phyloP scores from a whole-genome alignment of 1,140 invertebrate genomes.

The Argopecten irradians region DNA sequence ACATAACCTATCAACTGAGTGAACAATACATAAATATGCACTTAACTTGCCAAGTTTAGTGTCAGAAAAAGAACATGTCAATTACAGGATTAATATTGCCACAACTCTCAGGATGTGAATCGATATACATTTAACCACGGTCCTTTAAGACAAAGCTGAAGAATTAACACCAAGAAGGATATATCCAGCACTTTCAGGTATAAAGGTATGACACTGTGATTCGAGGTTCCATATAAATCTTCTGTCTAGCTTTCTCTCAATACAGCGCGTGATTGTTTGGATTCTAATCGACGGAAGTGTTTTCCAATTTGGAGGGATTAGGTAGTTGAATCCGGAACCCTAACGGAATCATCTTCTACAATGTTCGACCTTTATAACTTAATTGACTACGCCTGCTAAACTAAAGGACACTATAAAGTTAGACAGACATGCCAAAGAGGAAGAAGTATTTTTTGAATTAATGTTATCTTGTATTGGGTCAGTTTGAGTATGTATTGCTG shows the following conservation, averaged over 20 bases:
- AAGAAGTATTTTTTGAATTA: background rate
- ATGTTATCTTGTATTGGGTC: background rate
- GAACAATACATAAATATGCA: background rate
- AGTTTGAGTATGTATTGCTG: too few species aligned
- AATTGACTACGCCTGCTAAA: background rate
- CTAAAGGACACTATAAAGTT: background rate
- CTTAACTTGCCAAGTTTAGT: background rate
- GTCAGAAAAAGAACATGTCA: background rate
- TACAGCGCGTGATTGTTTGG: background rate
- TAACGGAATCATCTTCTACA: background rate
- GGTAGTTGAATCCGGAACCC: background rate
- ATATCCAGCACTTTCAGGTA: background rate
- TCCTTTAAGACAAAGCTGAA: background rate
- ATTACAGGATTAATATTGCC: background rate
- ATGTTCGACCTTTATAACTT: background rate
- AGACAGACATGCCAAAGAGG: background rate
- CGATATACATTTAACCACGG: background rate
- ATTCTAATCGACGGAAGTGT: background rate
- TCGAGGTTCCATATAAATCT: background rate
- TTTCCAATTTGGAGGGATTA: background rate
- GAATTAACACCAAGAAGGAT: background rate
- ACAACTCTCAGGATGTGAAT: background rate
- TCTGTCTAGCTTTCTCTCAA: background rate
- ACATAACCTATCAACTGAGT: background rate
- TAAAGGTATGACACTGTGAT: background rate